Evolutionary conservation across 2,113 vertebrate species (phyloP).

Genomic region (Ovis aries): DNA sequence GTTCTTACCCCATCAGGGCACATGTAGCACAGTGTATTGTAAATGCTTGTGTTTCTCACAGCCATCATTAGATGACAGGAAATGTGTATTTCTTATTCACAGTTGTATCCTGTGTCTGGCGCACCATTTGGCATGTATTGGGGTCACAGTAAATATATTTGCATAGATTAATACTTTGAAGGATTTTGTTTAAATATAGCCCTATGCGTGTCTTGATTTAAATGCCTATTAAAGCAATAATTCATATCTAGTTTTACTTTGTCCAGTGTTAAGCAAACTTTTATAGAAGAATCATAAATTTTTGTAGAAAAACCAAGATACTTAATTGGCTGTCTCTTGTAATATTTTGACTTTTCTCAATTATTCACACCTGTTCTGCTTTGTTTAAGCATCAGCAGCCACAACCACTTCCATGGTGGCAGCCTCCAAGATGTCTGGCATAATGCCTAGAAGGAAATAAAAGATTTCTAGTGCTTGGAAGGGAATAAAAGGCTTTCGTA

Average conservation of each 20-base stretch:
- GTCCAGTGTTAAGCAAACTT: background rate
- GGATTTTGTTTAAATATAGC: constrained; percentile 4
- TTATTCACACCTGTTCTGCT: background rate
- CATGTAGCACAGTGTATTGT: no score
- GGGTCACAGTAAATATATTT: background rate
- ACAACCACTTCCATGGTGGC: background rate
- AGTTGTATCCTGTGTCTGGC: background rate
- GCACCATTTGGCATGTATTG: background rate
- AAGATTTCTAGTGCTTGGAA: background rate
- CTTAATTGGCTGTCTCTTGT: background rate
- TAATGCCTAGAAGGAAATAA: background rate
- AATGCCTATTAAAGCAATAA: background rate
- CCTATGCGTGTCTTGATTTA: background rate
- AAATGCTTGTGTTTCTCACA: background rate
- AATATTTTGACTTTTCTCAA: background rate
- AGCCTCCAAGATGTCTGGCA: background rate
- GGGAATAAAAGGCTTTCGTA: background rate
- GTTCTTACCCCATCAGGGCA: background rate
- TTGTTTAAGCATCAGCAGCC: background rate
- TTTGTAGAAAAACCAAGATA: background rate
- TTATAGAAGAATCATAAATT: background rate
- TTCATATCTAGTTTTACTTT: background rate
- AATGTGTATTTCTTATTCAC: background rate
- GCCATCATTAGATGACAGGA: background rate
- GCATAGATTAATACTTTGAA: background rate